Conservation (phyloP, 2,888 invertebrate species). For the Horisme vitalbata region DNA sequence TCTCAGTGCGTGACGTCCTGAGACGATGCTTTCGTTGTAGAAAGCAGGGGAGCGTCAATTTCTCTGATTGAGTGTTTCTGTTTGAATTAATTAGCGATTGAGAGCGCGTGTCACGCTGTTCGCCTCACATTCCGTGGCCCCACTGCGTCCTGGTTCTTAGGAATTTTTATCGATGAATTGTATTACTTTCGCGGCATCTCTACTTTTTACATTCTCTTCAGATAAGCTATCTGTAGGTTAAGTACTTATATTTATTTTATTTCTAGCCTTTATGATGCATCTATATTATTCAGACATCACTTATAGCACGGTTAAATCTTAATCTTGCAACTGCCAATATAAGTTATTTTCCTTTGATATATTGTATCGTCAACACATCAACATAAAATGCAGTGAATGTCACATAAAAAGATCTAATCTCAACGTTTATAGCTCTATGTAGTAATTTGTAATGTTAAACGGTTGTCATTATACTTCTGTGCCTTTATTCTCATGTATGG, state of each 20-base stretch:
- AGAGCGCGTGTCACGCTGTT: conserved; percentile 74
- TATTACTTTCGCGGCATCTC: conserved; percentile 53
- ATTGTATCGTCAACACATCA: conserved; percentile 6
- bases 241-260: background rate
- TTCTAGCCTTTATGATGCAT: too few species aligned
- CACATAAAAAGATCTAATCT: conserved; percentile 20
- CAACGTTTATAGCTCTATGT: conserved; percentile 10
- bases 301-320: background rate
- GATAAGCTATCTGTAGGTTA: background rate
- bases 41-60: conserved; percentile 75
- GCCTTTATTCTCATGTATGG: conserved; percentile 13
- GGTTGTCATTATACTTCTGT: conserved; percentile 19
- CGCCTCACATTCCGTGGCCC: conserved; percentile 68
- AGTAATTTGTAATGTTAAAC: conserved; percentile 23
- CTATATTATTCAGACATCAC: too few species aligned
- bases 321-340: too few species aligned
- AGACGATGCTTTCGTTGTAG: conserved; percentile 64
- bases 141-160: conserved; percentile 67
- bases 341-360: background rate
- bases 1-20: conserved; percentile 66
- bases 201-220: conserved; percentile 5
- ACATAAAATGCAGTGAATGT: conserved; percentile 23
- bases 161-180: conserved; percentile 65
- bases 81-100: conserved; percentile 79
- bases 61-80: conserved; percentile 78